Percentiles rank a stretch among this genome's conserved stretches.
These are phyloP conservation scores for Tetragonula carbonaria DNA, from an alignment of 2,888 invertebrate genomes.

Conservation along the genomic window DNA sequence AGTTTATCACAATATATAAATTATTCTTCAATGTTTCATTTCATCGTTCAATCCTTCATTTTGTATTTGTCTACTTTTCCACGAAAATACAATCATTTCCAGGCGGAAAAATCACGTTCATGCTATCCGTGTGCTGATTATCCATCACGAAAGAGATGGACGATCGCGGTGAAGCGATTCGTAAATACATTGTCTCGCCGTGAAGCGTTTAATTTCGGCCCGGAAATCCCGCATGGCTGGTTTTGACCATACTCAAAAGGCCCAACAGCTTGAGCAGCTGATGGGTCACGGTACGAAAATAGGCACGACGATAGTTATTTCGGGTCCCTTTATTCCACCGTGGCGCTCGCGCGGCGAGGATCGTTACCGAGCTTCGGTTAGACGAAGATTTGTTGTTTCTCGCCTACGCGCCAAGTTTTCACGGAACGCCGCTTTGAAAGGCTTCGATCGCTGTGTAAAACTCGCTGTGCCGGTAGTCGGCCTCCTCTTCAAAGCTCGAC, in stretches of 20 bases:
- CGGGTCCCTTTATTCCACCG: conserved; percentile 69
- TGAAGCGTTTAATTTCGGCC: conserved; percentile 45
- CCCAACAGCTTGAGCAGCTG: conserved; percentile 60
- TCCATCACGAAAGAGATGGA: not conserved
- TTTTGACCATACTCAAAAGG: conserved; percentile 63
- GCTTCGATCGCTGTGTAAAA: conserved; percentile 53
- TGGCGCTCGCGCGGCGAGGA: conserved; percentile 49
- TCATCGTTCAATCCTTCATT: not conserved
- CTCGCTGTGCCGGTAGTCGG: not conserved
- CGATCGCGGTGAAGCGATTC: not conserved
- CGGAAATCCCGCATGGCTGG: conserved; percentile 56
- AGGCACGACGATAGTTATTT: conserved; percentile 67
- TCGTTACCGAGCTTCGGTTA: conserved; percentile 66
- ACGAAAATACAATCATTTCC: not conserved
- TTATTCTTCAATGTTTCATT: not conserved
- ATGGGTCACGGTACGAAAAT: conserved; percentile 72
- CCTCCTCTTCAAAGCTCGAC: conserved; percentile 55
- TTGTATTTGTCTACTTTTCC: not conserved
- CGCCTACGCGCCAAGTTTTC: conserved; percentile 58
- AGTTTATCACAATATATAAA: not conserved
- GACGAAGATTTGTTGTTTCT: conserved; percentile 72
- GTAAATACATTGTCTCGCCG: conserved; percentile 11
- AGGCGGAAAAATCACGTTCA: not conserved
- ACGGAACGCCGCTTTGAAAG: conserved; percentile 61
- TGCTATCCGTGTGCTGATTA: not conserved